Evolutionary conservation across 2,113 vertebrate genomes (phyloP).

Genomic region (Microtus oregoni): DNA sequence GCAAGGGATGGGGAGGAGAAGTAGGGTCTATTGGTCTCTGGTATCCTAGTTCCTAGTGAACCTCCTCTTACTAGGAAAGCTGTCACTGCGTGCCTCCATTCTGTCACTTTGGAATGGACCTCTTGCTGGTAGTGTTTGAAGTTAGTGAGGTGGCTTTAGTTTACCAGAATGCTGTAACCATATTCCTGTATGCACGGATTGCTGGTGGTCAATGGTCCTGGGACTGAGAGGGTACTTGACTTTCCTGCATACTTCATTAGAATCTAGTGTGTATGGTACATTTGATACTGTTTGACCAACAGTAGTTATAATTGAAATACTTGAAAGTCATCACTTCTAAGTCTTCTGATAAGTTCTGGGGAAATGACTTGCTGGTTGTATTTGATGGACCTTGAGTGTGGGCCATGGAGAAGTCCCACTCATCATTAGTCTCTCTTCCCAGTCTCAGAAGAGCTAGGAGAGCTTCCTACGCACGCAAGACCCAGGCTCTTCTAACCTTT

Average conservation of each 20-base stretch:
- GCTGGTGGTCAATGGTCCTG: too few relatives aligned
- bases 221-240: not conserved
- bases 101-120: not conserved
- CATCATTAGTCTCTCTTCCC: not conserved
- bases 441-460: not conserved
- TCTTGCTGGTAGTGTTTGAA: conserved; percentile 44
- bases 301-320: not conserved
- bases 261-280: not conserved
- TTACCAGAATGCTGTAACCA: not conserved
- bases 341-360: not conserved
- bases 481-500: not conserved
- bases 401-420: not conserved
- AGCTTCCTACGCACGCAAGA: not conserved
- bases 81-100: not conserved
- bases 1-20: not conserved
- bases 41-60: not conserved
- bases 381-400: not conserved
- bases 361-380: not conserved
- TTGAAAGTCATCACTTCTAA: not conserved
- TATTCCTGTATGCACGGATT: not conserved
- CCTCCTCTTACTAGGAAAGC: not conserved
- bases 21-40: not conserved
- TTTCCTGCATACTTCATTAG: not conserved
- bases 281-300: not conserved
- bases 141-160: not conserved